Conservation (phyloP, 2,888 invertebrate genomes). For the Mystacides longicornis region DNA sequence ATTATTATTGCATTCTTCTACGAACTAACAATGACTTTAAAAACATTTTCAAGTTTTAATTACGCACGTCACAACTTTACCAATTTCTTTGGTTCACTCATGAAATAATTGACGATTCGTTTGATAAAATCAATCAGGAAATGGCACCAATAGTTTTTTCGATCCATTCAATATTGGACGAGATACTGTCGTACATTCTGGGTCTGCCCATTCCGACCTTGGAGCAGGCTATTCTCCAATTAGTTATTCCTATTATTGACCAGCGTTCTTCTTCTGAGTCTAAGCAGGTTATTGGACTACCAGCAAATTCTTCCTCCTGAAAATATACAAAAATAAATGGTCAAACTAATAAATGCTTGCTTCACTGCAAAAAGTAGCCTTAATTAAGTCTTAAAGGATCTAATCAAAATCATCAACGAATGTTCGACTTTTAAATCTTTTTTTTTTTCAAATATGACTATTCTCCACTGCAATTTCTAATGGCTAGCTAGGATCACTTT, state of each 20-base stretch:
- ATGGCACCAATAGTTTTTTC: slow-evolving; percentile 58
- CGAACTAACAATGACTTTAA: too few species aligned
- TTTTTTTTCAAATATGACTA: too few species aligned
- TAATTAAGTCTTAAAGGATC: background rate
- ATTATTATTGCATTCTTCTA: too few species aligned
- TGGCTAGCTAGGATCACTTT: too few species aligned
- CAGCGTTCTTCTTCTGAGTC: slow-evolving; percentile 63
- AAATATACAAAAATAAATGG: slow-evolving; percentile 4
- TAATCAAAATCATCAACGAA: background rate
- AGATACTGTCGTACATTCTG: slow-evolving; percentile 73
- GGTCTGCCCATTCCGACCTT: slow-evolving; percentile 71
- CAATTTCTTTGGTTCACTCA: slow-evolving; percentile 14
- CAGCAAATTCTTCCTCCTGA: slow-evolving; percentile 83
- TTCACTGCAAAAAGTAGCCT: too few species aligned
- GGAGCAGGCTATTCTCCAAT: slow-evolving; percentile 80
- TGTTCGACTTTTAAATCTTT: too few species aligned
- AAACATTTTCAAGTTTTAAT: too few species aligned
- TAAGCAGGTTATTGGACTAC: slow-evolving; percentile 78
- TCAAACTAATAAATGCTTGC: too few species aligned
- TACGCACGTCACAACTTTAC: too few species aligned
- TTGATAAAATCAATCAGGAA: slow-evolving; percentile 8
- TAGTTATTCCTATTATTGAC: slow-evolving; percentile 73
- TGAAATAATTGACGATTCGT: background rate
- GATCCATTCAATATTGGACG: slow-evolving; percentile 82
- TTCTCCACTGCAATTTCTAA: too few species aligned